Percentiles rank a stretch among this genome's conserved stretches.
These are phyloP conservation scores for Eilema sororculum DNA, from an alignment of 2,888 invertebrate genomes.

Conservation along the genomic window DNA sequence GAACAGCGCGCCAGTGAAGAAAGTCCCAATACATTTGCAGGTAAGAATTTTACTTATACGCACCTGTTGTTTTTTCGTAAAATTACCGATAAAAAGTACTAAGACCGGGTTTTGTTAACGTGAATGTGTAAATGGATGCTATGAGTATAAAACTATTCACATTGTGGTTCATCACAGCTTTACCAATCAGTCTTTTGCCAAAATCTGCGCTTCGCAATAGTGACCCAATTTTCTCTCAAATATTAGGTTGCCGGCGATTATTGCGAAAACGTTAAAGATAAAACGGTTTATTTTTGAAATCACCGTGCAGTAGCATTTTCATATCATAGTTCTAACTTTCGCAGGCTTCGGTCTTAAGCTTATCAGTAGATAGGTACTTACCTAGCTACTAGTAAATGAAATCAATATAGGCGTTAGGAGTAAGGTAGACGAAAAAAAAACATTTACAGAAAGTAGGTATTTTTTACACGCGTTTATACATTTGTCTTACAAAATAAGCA, in stretches of 20 bases:
- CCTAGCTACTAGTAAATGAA: not conserved
- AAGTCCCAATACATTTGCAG: slow-evolving; percentile 97
- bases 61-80: slow-evolving; percentile 74
- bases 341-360: not conserved
- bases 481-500: not conserved
- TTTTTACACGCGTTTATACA: too few species aligned
- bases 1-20: slow-evolving; percentile 94
- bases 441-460: too few species aligned
- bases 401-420: not conserved
- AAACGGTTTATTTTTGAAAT: slow-evolving; percentile 1
- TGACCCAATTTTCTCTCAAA: slow-evolving; percentile 63
- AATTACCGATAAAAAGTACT: slow-evolving; percentile 29
- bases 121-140: slow-evolving; percentile 10
- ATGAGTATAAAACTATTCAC: not conserved
- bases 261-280: slow-evolving; percentile 27
- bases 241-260: slow-evolving; percentile 35
- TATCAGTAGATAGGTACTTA: not conserved
- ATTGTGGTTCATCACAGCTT: slow-evolving; percentile 11
- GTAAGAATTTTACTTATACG: slow-evolving; percentile 83
- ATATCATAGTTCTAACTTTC: not conserved
- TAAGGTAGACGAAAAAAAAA: not conserved
- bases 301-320: not conserved
- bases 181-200: slow-evolving; percentile 30
- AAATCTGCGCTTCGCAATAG: slow-evolving; percentile 44
- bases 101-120: slow-evolving; percentile 12